Percentiles rank a stretch among this genome's conserved stretches.
phyloP scores from a whole-genome alignment of 2,888 invertebrate genomes.

The Epinotia brunnichana region DNA sequence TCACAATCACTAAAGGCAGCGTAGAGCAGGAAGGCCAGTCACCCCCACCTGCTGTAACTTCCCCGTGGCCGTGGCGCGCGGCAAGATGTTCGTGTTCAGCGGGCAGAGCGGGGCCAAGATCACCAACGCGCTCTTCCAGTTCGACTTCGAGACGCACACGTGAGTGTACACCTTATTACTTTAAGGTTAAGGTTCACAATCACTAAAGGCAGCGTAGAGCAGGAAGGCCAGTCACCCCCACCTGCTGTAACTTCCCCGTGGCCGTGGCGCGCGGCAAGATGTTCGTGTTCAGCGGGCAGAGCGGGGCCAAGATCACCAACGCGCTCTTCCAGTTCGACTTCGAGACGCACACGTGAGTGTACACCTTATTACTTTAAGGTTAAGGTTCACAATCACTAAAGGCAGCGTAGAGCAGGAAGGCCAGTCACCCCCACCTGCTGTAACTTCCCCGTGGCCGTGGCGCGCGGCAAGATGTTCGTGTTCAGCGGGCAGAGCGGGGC shows the following conservation, averaged over 20 bases:
- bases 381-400: conserved; percentile 83
- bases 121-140: conserved; percentile 97
- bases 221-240: conserved; percentile 95
- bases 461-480: conserved; percentile 96
- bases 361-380: background rate
- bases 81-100: conserved; percentile 97
- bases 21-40: conserved; percentile 95
- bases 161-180: background rate
- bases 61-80: conserved; percentile 95
- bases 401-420: conserved; percentile 95
- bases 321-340: conserved; percentile 98
- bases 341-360: too few species aligned
- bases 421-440: conserved; percentile 96
- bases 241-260: conserved; percentile 97
- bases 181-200: conserved; percentile 51
- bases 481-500: conserved; percentile 98
- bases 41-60: conserved; percentile 98
- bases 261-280: conserved; percentile 96
- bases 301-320: conserved; percentile 98
- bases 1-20: conserved; percentile 89
- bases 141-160: too few species aligned
- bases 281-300: conserved; percentile 98
- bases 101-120: conserved; percentile 98
- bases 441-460: conserved; percentile 97
- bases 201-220: conserved; percentile 93